Conservation (phyloP, 2,888 invertebrate species). For the Cantharis nigra region DNA sequence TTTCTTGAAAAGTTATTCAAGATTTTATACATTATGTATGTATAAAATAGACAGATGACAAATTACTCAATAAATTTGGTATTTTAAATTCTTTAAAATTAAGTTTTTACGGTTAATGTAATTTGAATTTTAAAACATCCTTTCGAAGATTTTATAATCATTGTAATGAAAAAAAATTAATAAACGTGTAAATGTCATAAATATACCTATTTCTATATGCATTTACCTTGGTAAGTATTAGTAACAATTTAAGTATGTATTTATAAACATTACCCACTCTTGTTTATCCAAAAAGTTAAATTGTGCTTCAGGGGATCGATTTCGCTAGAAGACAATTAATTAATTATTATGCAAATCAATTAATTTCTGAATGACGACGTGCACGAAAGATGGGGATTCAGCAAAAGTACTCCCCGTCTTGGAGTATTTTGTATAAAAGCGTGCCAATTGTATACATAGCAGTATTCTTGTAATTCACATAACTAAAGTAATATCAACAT, state of each 20-base stretch:
- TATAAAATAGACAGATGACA: background rate
- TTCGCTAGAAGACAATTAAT: slow-evolving; percentile 25
- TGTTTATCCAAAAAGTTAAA: slow-evolving; percentile 20
- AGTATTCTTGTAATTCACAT: background rate
- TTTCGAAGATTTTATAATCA: background rate
- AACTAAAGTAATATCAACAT: slow-evolving; percentile 27
- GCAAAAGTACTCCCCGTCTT: slow-evolving; percentile 22
- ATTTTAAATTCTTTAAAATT: background rate
- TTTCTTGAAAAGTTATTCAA: background rate
- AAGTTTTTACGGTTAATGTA: background rate
- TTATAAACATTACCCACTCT: background rate
- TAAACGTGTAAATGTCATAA: background rate
- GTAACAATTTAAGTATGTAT: background rate
- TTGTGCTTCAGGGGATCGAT: slow-evolving; percentile 11
- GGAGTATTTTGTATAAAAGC: slow-evolving; percentile 10
- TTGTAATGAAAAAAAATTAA: background rate
- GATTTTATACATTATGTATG: background rate
- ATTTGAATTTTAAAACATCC: background rate
- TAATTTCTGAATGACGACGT: slow-evolving; percentile 16
- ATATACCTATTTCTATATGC: background rate
- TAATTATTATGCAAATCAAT: slow-evolving; percentile 23
- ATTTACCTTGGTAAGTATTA: background rate
- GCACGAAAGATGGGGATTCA: slow-evolving; percentile 16
- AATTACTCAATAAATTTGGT: background rate
- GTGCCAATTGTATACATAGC: background rate